phyloP scores from a whole-genome alignment of 2,797 vertebrate genomes.

The Halcyon leucocephala region DNA sequence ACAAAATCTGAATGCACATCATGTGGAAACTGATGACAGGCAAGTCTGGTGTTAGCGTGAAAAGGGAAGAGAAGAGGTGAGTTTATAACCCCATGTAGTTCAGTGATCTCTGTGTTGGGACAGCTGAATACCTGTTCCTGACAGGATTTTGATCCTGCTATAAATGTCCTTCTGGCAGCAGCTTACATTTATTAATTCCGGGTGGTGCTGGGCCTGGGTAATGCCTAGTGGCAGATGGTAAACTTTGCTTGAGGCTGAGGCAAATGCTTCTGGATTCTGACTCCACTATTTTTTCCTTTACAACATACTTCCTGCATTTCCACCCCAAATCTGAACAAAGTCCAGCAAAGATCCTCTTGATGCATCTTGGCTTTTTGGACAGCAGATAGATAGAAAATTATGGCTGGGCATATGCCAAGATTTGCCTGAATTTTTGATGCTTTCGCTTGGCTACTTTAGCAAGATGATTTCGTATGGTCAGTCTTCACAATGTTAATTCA shows the following conservation, averaged over 20 bases:
- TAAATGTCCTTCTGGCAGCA: not conserved
- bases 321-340: not conserved
- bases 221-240: not conserved
- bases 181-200: not conserved
- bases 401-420: not conserved
- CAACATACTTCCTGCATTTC: not conserved
- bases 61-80: not conserved
- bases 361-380: not conserved
- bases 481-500: not conserved
- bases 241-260: slow-evolving; percentile 1
- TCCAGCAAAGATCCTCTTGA: not conserved
- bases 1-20: not conserved
- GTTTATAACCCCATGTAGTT: not conserved
- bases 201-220: not conserved
- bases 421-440: not conserved
- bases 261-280: not conserved
- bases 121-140: not conserved
- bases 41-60: not conserved
- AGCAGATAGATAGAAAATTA: not conserved
- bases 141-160: not conserved
- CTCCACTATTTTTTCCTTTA: not conserved
- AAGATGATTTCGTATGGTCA: not conserved
- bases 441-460: not conserved
- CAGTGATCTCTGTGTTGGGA: not conserved
- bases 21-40: not conserved